Evolutionary conservation across 2,888 invertebrate species (phyloP), one percentile per base, ranked within the genome.

Genomic region (Drosophila parthenogenetica): DNA sequence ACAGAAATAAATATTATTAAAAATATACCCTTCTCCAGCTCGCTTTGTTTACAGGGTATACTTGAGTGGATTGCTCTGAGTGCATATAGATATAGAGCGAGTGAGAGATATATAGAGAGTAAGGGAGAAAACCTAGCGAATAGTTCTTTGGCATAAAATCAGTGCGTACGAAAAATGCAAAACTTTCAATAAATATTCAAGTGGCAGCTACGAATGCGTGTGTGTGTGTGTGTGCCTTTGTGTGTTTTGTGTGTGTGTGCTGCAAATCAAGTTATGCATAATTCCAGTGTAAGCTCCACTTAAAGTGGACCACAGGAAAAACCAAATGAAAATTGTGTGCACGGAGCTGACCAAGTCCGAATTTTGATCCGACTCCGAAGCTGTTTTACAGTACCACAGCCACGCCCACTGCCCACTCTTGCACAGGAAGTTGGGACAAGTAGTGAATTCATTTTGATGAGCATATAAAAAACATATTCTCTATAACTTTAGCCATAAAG

Each of bases 251-350:
- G 43, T 35, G 14, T 71, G 55, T 74, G 73, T 72, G 64, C 54
- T 7, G 54, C 81, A 65, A 75, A 75, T 81, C 81, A 81, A 85
- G 77, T 75, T 86, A 76, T 89, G 89, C 89, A 89, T 87, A 89
- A 87, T 84, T 81, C 17, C 80, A 60, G 61, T 67, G 51, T 79
- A 82, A 87, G 86, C 82, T 57, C 45, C 80, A 82, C 72, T 82
- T 77, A 57, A 58, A 62, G 51, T 67, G 54, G 62, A 10, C 32
- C 45, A 61, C 8, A 48, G 48, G 22, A 53, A 46, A 67, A 77
- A 74, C 69, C 49, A 67, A 77, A 87, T 82, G 62, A 75, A 73
- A 77, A 85, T 76, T 81, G 79, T 72, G 68, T 55, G 29, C 42
- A 81, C 76, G 73, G 63, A 57, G 58, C 49, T 73, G 73, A 68